Evolutionary conservation across 2,797 vertebrate species (phyloP), one percentile per base, ranked within the genome.

Genomic region (Cossypha polioptera): DNA sequence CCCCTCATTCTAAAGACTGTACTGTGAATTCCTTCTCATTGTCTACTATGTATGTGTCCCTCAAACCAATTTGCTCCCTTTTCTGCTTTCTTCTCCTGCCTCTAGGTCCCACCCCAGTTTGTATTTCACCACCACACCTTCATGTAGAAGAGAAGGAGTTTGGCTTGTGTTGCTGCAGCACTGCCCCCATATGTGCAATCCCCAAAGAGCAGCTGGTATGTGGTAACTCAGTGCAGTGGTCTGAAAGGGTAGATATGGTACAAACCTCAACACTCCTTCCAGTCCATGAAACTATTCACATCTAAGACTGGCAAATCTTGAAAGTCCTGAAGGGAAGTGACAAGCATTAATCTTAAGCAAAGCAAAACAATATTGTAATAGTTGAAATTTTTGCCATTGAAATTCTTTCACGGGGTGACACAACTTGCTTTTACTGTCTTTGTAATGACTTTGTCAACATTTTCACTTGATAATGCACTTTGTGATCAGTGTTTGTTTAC

Each of bases 111-210:
- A 28, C 25, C n/a, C 29, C 38, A 9, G 8, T 72, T 76, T 69
- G 11, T 69, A 42, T 85, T 68, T 88, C 18, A 29, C 24, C 50
- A 57, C 29, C 31, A 65, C 5, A 1, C 28, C 31, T 45, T 43
- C 62, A 15, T 7, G 1, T 18, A 38, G 66, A 50, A 57, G 75
- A 85, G 54, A 3, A 86, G 76, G 76, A 75, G 59, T 38, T 43
- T 61, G 73, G 40, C 20, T 65, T 61, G 45, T 51, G 43, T 73
- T 74, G 69, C 61, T 71, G 28, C 61, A 45, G 48, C 33, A 76
- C 18, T 40, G 63, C 42, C 51, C 4, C 2, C 5, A 0, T 51
- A 3, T 4, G 12, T 77, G 45, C 3, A 1, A 4, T 67, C 8
- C n/a, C 35, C 50, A 25, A 7, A 89, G 65, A 59, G 66, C 84